phyloP scores from a whole-genome alignment of 1,140 invertebrate species.

The Heliconius hermathena region DNA sequence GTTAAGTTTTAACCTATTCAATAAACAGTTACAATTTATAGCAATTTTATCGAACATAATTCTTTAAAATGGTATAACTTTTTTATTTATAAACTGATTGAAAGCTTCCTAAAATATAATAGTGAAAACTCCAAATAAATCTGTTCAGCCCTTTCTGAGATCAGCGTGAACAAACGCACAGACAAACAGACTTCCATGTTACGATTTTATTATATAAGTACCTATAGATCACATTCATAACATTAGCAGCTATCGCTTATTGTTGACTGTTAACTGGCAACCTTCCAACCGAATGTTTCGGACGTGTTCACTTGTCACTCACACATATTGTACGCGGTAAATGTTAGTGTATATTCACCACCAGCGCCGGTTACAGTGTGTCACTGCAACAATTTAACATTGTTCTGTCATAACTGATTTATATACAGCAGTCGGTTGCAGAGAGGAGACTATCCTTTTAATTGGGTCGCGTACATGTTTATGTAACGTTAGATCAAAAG shows the following conservation, averaged over 20 bases:
- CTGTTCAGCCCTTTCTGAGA: too few relatives aligned
- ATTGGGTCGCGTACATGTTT: not conserved
- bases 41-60: too few relatives aligned
- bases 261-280: constrained; percentile 40
- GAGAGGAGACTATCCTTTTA: not conserved
- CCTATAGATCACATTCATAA: not conserved
- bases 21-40: too few relatives aligned
- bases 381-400: constrained; percentile 16
- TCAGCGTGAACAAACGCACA: too few relatives aligned
- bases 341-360: constrained; percentile 21
- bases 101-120: too few relatives aligned
- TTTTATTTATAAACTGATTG: too few relatives aligned
- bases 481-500: not conserved
- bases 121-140: too few relatives aligned
- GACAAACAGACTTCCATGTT: not conserved
- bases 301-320: constrained; percentile 35
- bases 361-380: not conserved
- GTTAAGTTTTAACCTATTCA: too few relatives aligned
- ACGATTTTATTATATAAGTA: not conserved
- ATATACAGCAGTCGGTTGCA: not conserved
- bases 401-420: constrained; percentile 22
- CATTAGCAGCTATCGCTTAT: constrained; percentile 26
- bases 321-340: constrained; percentile 6
- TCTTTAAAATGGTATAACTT: too few relatives aligned
- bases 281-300: constrained; percentile 40